Percentiles rank a stretch among this genome's conserved stretches.
Evolutionary conservation across 2,113 vertebrate genomes (phyloP).

Genomic region (Phaethornis superciliosus): DNA sequence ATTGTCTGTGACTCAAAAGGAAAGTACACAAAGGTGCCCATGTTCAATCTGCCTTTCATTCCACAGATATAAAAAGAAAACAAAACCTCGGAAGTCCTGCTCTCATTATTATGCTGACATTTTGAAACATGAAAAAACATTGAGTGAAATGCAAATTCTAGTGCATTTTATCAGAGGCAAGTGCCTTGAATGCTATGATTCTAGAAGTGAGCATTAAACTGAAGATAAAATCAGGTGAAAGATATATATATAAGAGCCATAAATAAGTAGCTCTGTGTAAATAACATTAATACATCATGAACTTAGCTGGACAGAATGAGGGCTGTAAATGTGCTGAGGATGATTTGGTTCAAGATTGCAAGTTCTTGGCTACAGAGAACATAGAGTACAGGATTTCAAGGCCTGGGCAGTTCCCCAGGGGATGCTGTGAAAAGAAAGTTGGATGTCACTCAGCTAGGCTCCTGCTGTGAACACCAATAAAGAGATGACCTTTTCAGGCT

Average conservation of each 20-base stretch:
- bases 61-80: not conserved
- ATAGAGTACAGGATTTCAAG: not conserved
- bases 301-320: not conserved
- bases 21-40: slow-evolving; percentile 3
- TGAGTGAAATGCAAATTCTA: slow-evolving; percentile 61
- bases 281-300: not conserved
- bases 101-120: slow-evolving; percentile 51
- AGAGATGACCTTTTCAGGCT: not conserved
- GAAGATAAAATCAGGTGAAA: not conserved
- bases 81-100: not conserved
- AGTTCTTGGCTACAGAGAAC: slow-evolving; percentile 14
- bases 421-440: not conserved
- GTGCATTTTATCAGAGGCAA: slow-evolving; percentile 24
- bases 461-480: not conserved
- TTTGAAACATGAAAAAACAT: slow-evolving; percentile 29
- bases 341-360: slow-evolving; percentile 21
- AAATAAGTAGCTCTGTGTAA: slow-evolving; percentile 32
- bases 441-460: not conserved
- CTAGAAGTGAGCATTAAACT: not conserved
- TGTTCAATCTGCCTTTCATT: not conserved
- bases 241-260: not conserved
- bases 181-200: not conserved
- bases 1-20: slow-evolving; percentile 12
- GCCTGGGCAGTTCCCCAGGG: not conserved
- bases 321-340: not conserved